A percentile compares a stretch with the other conserved stretches of the same genome.
These are phyloP conservation scores for Sakesphorus luctuosus DNA, from an alignment of 2,113 vertebrate genomes.

Conservation along the genomic window DNA sequence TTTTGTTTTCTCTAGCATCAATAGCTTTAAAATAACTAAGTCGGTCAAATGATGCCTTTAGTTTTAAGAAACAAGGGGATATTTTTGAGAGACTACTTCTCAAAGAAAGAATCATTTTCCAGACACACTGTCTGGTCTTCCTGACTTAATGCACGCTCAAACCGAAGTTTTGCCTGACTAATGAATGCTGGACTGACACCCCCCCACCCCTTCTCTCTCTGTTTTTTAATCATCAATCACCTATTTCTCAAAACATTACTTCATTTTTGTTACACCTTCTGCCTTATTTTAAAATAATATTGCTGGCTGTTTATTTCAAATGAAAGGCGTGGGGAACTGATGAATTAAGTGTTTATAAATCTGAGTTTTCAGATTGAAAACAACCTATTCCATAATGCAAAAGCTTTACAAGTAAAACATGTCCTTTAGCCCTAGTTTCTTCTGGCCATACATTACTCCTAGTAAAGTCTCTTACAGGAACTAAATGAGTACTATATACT, in stretches of 20 bases:
- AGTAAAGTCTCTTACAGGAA: not conserved
- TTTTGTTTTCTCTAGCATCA: conserved; percentile 68
- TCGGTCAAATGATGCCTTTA: conserved; percentile 39
- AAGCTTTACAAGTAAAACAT: conserved; percentile 37
- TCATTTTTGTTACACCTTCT: conserved; percentile 67
- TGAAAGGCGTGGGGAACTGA: not conserved
- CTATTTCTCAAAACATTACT: conserved; percentile 69
- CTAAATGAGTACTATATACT: not conserved
- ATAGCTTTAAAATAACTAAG: conserved; percentile 54
- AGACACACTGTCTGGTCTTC: conserved; percentile 57
- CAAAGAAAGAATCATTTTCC: conserved; percentile 59
- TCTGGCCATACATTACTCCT: not conserved
- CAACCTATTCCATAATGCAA: conserved; percentile 29
- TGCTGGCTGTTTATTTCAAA: conserved; percentile 62
- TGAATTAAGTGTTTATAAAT: conserved; percentile 65
- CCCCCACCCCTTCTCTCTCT: conserved; percentile 32
- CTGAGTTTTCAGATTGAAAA: conserved; percentile 26
- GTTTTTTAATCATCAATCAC: conserved; percentile 69
- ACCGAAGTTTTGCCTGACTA: conserved; percentile 58
- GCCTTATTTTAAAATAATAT: conserved; percentile 67
- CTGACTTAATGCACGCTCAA: conserved; percentile 42
- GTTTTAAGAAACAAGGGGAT: conserved; percentile 62
- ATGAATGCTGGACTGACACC: conserved; percentile 39
- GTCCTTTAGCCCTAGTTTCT: conserved; percentile 7
- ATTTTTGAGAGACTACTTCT: conserved; percentile 56